Evolutionary conservation across 2,797 vertebrate genomes (phyloP).

Genomic region (Lemur catta): DNA sequence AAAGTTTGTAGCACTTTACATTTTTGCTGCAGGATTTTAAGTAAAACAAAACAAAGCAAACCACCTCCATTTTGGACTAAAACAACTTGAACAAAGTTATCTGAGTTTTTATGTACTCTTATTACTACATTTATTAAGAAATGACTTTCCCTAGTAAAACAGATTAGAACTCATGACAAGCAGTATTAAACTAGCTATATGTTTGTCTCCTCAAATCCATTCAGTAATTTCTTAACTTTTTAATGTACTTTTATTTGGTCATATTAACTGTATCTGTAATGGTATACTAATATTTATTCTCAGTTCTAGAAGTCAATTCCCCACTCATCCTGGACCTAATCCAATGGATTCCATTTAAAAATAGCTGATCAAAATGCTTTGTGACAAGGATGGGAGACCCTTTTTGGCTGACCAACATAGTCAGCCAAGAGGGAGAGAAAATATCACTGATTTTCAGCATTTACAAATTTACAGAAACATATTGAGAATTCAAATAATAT

Average conservation of each 20-base stretch:
- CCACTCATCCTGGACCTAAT: not conserved
- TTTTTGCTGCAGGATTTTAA: constrained; percentile 44
- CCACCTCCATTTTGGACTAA: not conserved
- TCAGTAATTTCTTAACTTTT: constrained; percentile 1
- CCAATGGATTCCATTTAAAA: constrained; percentile 36
- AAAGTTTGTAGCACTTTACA: not conserved
- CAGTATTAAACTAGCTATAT: not conserved
- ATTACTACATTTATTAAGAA: not conserved
- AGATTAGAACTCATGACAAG: not conserved
- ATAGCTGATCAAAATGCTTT: constrained; percentile 44
- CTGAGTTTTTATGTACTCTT: not conserved
- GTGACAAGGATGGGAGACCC: not conserved
- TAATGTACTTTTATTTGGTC: not conserved
- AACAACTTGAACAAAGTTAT: not conserved
- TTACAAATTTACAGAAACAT: not conserved
- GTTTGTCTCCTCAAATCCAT: not conserved
- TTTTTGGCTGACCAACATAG: not conserved
- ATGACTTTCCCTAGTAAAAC: not conserved
- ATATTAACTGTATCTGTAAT: not conserved
- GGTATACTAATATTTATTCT: constrained; percentile 22
- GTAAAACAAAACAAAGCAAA: not conserved
- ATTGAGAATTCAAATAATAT: constrained; percentile 5
- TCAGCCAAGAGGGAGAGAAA: not conserved
- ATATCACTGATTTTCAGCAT: constrained; percentile 23
- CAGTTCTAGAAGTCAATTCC: not conserved